These are phyloP conservation scores for Watsonalla binaria DNA, from an alignment of 2,888 invertebrate genomes.

Conservation along the genomic window DNA sequence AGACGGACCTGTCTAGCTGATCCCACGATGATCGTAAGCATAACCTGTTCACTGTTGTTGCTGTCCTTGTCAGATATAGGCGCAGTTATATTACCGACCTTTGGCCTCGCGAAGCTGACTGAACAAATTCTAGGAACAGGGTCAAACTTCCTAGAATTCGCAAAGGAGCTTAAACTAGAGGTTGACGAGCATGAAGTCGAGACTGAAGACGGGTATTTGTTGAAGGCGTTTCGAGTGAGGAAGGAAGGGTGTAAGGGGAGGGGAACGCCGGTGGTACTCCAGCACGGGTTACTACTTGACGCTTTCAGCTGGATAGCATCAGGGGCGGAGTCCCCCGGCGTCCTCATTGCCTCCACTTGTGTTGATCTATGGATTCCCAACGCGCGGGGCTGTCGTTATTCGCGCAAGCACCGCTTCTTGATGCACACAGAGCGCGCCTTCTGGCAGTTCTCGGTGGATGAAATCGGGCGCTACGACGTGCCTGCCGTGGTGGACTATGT, in stretches of 20 bases:
- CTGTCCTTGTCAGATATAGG: background rate
- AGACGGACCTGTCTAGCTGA: too few relatives aligned
- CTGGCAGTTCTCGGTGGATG: constrained; percentile 85
- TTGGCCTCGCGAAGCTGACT: background rate
- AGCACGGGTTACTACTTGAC: background rate
- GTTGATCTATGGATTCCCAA: constrained; percentile 31
- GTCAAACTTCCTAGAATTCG: background rate
- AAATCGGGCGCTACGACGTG: constrained; percentile 86
- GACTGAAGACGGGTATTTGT: background rate
- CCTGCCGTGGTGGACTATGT: constrained; percentile 78
- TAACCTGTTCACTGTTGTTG: background rate
- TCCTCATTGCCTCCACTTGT: constrained; percentile 5
- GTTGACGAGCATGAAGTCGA: background rate
- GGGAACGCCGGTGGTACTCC: background rate
- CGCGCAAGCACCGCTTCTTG: constrained; percentile 65
- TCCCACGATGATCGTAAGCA: background rate
- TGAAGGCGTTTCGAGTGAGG: background rate
- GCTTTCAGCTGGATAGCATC: background rate
- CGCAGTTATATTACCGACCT: background rate
- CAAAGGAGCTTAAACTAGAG: background rate
- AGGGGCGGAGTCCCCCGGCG: background rate
- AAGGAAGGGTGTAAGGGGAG: background rate
- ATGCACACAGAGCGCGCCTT: constrained; percentile 29
- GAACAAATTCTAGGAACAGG: background rate
- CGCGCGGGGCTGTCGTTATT: constrained; percentile 45